Base-by-base conservation (phyloP, 2,888 invertebrate species). In the Xestobium rufovillosum region DNA sequence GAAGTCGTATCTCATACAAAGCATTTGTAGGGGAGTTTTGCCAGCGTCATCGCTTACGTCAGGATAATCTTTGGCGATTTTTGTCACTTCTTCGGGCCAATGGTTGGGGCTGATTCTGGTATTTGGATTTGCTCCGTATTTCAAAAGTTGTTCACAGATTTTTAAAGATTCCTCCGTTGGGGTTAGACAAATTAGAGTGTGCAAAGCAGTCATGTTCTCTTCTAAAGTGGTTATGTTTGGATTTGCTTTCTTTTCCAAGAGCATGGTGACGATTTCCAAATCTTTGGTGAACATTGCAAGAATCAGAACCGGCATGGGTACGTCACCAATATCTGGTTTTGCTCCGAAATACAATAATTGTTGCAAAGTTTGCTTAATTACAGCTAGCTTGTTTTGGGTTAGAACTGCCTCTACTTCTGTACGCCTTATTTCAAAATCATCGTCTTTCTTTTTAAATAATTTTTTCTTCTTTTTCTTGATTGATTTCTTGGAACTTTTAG, bases 11-110 rank as follows among this genome's bases (percentile, higher is more conserved):
- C 65, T 45, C 50, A 65, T 50, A 32, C 57, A 56, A 3, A 66
- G 40, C 9, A 65, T 44, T 34, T 66, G 65, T 15, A 66, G 46
- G 3, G 59, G 52, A 13, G 60, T 63, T 44, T 64, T 65, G 3
- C 63, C 63, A 12, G 15, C 14, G 36, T 56, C 55, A 3, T 42
- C 43, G 15, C 39, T 25, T 13, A 31, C 32, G 28, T 50, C 39
- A 4, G 36, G 35, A 17, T 35, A 30, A n/a, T 33, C 14, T 10
- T 45, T 44, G 1, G 14, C 12, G 30, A 57, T 37, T 31, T 39
- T 39, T 9, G 38, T 30, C 34, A 50, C 50, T 34, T 55, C 51
- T 8, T 57, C 49, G 3, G 23, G 14, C 64, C 64, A 63, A 41
- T 63, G 61, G 9, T 43, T 38, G 1, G 38, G 14, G 23, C 38